Conservation (phyloP, 1,140 invertebrate species). For the Trichonephila clavata region DNA sequence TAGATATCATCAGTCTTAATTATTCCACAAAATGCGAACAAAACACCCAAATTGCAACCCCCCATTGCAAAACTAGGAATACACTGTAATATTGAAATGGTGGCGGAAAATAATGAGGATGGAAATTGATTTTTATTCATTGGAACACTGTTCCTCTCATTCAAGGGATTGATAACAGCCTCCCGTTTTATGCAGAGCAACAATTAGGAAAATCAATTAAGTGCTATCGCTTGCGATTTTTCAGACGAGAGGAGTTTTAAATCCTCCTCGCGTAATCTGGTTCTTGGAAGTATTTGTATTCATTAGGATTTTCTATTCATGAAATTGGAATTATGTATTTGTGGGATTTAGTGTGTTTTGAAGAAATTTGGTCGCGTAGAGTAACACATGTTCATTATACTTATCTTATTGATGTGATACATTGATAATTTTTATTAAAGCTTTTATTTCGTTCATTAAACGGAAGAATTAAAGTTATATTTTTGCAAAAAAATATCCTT, state of each 20-base stretch:
- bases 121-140: constrained; percentile 8
- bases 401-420: too few relatives aligned
- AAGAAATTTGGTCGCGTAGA: too few relatives aligned
- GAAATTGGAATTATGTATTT: neutral
- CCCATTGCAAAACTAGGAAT: neutral
- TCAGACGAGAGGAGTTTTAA: neutral
- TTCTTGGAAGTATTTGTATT: neutral
- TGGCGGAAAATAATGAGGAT: constrained; percentile 21
- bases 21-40: constrained; percentile 7
- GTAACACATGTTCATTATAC: too few relatives aligned
- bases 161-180: constrained; percentile 17
- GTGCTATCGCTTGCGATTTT: neutral
- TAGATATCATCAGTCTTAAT: neutral
- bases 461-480: too few relatives aligned
- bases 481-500: too few relatives aligned
- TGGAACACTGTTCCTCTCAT: neutral
- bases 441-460: too few relatives aligned
- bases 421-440: too few relatives aligned
- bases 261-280: neutral
- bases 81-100: neutral
- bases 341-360: too few relatives aligned
- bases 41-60: constrained; percentile 1
- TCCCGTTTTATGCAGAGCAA: neutral
- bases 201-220: constrained; percentile 42
- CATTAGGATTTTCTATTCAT: neutral